Percentiles rank a stretch among this genome's conserved stretches.
Conservation (phyloP, 2,797 vertebrate genomes). For the Acrocephalus scirpaceus region DNA sequence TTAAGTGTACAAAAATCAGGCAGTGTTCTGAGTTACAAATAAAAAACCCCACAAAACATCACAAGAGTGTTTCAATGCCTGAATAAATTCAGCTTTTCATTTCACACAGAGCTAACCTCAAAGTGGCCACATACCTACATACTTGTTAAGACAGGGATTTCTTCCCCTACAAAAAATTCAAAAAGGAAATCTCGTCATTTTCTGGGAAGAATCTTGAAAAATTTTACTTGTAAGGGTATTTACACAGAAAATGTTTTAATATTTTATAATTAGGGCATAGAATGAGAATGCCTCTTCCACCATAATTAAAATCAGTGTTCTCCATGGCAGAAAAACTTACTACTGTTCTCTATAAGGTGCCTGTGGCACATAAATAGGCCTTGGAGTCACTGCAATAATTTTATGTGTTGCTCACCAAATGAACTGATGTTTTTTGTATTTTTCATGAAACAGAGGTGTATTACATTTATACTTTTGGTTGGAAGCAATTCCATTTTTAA, state of each 20-base stretch:
- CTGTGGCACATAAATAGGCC: not conserved
- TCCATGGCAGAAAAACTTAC: not conserved
- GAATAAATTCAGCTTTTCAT: not conserved
- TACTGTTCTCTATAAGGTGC: not conserved
- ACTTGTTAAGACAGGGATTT: not conserved
- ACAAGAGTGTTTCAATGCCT: constrained; percentile 5
- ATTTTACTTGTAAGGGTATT: not conserved
- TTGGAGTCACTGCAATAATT: not conserved
- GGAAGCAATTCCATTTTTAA: not conserved
- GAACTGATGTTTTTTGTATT: not conserved
- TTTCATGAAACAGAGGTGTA: not conserved
- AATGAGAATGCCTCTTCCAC: not conserved
- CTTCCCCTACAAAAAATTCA: not conserved
- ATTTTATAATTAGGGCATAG: not conserved
- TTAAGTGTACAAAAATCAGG: constrained; percentile 10
- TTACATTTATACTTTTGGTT: not conserved
- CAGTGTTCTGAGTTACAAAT: not conserved
- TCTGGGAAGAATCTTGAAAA: not conserved
- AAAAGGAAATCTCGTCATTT: not conserved
- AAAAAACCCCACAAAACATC: not conserved
- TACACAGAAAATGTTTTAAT: not conserved
- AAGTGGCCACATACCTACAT: not conserved
- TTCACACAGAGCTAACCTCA: not conserved
- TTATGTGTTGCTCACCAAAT: not conserved
- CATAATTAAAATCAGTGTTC: not conserved